A percentile compares a stretch with the other conserved stretches of the same genome.
Evolutionary conservation across 2,888 invertebrate genomes (phyloP).

Genomic region (Mythimna pallens): DNA sequence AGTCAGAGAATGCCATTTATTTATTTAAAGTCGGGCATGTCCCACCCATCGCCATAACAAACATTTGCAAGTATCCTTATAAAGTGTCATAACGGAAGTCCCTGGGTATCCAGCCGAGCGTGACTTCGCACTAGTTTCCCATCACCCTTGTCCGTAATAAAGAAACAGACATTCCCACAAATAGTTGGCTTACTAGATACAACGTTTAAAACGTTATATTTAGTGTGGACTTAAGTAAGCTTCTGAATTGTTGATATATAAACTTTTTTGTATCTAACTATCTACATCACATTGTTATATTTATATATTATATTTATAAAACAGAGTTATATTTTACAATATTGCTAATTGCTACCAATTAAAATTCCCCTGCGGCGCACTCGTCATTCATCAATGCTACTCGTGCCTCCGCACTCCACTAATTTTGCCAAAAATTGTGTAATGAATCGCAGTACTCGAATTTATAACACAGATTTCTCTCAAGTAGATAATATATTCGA

Average conservation of each 20-base stretch:
- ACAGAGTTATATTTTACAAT: too few relatives aligned
- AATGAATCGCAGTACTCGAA: too few relatives aligned
- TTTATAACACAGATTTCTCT: too few relatives aligned
- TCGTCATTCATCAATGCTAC: too few relatives aligned
- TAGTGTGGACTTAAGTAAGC: not conserved
- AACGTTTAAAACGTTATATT: not conserved
- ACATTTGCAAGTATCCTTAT: slow-evolving; percentile 33
- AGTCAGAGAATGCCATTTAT: not conserved
- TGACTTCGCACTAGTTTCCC: slow-evolving; percentile 12
- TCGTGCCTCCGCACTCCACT: too few relatives aligned
- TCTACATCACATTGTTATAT: too few relatives aligned
- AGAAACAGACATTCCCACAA: slow-evolving; percentile 44
- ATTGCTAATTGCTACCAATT: too few relatives aligned
- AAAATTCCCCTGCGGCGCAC: too few relatives aligned
- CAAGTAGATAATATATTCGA: too few relatives aligned
- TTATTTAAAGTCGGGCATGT: slow-evolving; percentile 9
- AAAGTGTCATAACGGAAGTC: slow-evolving; percentile 8
- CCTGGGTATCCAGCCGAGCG: not conserved
- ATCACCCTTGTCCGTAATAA: slow-evolving; percentile 44
- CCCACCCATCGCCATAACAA: slow-evolving; percentile 2
- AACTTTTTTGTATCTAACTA: not conserved
- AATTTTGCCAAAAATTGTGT: too few relatives aligned
- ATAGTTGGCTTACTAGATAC: slow-evolving; percentile 10
- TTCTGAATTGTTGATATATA: not conserved
- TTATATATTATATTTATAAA: too few relatives aligned